phyloP scores from a whole-genome alignment of 2,888 invertebrate genomes.

The Callosobruchus maculatus region DNA sequence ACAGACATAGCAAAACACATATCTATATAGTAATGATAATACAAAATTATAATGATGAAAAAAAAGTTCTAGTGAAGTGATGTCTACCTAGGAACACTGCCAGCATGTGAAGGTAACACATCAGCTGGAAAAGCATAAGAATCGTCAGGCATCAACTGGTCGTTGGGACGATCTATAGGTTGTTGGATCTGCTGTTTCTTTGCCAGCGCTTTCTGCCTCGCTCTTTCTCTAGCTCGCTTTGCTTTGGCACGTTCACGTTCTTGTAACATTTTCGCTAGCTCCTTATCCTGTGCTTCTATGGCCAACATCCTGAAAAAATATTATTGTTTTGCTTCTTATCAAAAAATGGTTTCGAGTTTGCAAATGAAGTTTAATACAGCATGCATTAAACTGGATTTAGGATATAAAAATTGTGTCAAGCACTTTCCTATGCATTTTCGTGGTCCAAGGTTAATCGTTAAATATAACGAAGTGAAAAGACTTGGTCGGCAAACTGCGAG shows the following conservation, averaged over 20 bases:
- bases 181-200: constrained; percentile 49
- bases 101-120: constrained; percentile 41
- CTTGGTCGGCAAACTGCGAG: too few relatives aligned
- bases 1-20: too few relatives aligned
- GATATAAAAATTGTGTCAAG: too few relatives aligned
- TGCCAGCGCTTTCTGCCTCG: constrained; percentile 58
- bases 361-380: too few relatives aligned
- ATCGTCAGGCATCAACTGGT: constrained; percentile 46
- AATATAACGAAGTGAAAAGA: too few relatives aligned
- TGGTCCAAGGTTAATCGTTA: too few relatives aligned
- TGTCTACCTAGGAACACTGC: constrained; percentile 28
- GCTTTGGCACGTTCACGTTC: constrained; percentile 70
- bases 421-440: too few relatives aligned
- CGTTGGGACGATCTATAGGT: constrained; percentile 24
- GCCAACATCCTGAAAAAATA: constrained; percentile 56
- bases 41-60: constrained; percentile 14
- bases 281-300: constrained; percentile 77
- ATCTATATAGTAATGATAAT: neutral
- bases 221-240: constrained; percentile 66
- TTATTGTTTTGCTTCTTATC: too few relatives aligned
- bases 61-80: constrained; percentile 32
- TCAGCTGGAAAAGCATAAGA: constrained; percentile 57
- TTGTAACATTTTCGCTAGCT: constrained; percentile 71
- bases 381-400: too few relatives aligned
- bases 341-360: too few relatives aligned